These are phyloP conservation scores for Solea senegalensis DNA, from an alignment of 2,113 vertebrate species.

Conservation along the genomic window DNA sequence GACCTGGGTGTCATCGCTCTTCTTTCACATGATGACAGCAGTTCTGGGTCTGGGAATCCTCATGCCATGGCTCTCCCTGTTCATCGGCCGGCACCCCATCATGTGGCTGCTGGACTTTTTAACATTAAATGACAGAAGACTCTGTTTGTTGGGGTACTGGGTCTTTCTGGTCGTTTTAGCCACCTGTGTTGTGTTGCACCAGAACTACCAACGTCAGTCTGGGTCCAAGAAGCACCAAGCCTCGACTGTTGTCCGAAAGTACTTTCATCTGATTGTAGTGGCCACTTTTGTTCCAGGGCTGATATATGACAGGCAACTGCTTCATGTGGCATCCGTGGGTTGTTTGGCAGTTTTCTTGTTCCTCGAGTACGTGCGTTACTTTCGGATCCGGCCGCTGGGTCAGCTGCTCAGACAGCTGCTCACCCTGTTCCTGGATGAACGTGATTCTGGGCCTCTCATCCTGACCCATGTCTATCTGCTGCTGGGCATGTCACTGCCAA, in stretches of 20 bases:
- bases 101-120: slow-evolving; percentile 93
- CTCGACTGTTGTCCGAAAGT: slow-evolving; percentile 90
- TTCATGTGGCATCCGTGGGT: slow-evolving; percentile 87
- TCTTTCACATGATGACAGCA: slow-evolving; percentile 95
- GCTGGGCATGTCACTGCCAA: slow-evolving; percentile 92
- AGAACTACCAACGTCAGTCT: slow-evolving; percentile 87
- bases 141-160: slow-evolving; percentile 91
- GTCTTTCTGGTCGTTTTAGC: slow-evolving; percentile 83
- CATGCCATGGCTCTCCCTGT: slow-evolving; percentile 93
- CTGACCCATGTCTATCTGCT: slow-evolving; percentile 96
- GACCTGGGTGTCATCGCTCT: slow-evolving; percentile 94
- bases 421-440: slow-evolving; percentile 93
- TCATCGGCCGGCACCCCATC: slow-evolving; percentile 91
- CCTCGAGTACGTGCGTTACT: slow-evolving; percentile 92
- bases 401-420: slow-evolving; percentile 88
- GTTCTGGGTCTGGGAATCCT: slow-evolving; percentile 91
- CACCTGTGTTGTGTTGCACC: slow-evolving; percentile 88
- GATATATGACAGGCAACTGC: slow-evolving; percentile 88
- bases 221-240: slow-evolving; percentile 92
- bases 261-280: slow-evolving; percentile 94
- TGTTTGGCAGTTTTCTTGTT: slow-evolving; percentile 90
- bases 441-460: slow-evolving; percentile 96
- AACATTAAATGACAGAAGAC: slow-evolving; percentile 82
- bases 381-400: slow-evolving; percentile 92
- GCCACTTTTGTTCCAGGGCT: slow-evolving; percentile 93